Evolutionary conservation across 2,113 vertebrate genomes (phyloP).

Genomic region (Murina feae): DNA sequence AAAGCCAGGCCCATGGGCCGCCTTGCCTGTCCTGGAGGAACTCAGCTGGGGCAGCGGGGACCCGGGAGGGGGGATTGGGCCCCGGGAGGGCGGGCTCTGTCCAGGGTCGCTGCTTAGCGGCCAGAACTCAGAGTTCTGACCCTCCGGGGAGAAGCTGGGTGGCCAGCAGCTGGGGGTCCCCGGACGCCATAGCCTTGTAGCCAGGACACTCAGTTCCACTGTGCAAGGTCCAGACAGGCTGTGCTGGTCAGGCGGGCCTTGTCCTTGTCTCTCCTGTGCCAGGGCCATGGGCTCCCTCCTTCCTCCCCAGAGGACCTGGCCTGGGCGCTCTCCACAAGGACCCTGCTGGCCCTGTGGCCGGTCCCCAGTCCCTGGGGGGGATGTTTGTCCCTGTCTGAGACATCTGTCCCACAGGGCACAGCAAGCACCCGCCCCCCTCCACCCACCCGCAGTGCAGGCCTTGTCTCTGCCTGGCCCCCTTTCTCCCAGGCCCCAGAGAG

Average conservation of each 20-base stretch:
- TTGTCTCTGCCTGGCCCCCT: not conserved
- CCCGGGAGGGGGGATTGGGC: not conserved
- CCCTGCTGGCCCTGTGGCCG: no score
- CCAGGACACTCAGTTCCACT: not conserved
- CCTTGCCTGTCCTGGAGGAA: not conserved
- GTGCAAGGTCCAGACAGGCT: not conserved
- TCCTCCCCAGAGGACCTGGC: not conserved
- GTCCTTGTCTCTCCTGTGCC: not conserved
- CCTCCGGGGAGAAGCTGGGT: not conserved
- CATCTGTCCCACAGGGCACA: not conserved
- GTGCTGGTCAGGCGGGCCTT: not conserved
- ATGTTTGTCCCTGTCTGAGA: not conserved
- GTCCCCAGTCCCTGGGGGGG: not conserved
- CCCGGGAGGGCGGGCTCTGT: not conserved
- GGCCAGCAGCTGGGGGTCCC: not conserved
- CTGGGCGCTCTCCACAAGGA: no score
- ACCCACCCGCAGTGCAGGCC: not conserved
- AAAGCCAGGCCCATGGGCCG: not conserved
- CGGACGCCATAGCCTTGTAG: rapidly evolving
- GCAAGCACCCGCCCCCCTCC: not conserved
- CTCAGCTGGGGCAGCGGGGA: not conserved
- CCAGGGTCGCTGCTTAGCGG: not conserved
- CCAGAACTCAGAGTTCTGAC: not conserved
- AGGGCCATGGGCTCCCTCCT: not conserved
- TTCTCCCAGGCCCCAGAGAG: not conserved